Evolutionary conservation across 1,140 invertebrate species (phyloP).

Genomic region (Spodoptera frugiperda): DNA sequence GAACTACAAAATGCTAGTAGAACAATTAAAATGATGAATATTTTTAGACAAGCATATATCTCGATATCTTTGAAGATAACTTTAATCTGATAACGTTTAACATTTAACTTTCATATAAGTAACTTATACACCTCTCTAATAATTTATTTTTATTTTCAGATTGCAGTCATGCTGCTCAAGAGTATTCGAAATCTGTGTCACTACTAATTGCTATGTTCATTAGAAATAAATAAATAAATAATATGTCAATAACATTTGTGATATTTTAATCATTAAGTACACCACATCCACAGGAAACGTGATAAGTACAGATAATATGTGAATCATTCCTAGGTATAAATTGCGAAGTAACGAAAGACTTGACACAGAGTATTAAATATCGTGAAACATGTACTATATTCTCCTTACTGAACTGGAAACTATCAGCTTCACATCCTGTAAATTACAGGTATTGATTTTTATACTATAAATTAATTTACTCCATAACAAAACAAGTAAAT

Average conservation of each 20-base stretch:
- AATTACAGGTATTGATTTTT: constrained; percentile 65
- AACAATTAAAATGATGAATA: constrained; percentile 26
- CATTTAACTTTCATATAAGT: not conserved
- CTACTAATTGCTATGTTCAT: not conserved
- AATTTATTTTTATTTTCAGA: not conserved
- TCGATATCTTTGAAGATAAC: constrained; percentile 65
- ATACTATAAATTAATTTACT: too few relatives aligned
- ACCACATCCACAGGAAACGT: constrained; percentile 36
- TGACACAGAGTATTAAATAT: not conserved
- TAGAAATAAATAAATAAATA: not conserved
- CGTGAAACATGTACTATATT: constrained; percentile 61
- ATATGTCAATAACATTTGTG: not conserved
- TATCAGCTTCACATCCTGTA: constrained; percentile 63
- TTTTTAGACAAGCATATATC: constrained; percentile 80
- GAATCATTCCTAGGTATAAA: constrained; percentile 4
- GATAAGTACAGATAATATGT: constrained; percentile 13
- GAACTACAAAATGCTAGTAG: not conserved
- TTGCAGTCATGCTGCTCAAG: not conserved
- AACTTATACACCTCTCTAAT: not conserved
- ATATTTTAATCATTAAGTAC: not conserved
- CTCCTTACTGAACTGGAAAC: constrained; percentile 69
- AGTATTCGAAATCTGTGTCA: too few relatives aligned
- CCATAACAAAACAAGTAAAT: too few relatives aligned
- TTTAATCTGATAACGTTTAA: constrained; percentile 47
- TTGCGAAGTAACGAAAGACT: not conserved